These are phyloP conservation scores for Pachydiplax longipennis DNA, from an alignment of 2,888 invertebrate genomes.

Conservation along the genomic window DNA sequence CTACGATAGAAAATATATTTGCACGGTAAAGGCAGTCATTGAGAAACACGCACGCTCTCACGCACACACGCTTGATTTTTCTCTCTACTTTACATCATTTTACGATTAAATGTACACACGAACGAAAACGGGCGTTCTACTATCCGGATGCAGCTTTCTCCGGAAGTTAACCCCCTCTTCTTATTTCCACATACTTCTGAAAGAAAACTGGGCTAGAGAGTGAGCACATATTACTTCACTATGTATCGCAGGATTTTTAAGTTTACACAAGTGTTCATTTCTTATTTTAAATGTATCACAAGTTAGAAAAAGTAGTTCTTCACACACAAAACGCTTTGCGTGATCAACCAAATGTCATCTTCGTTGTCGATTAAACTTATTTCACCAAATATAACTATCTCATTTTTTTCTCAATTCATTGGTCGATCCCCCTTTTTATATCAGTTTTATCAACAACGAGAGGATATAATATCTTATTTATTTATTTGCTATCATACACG, in stretches of 20 bases:
- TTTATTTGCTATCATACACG: constrained; percentile 44
- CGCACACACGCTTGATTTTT: neutral
- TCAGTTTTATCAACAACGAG: constrained; percentile 7
- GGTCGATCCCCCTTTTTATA: constrained; percentile 19
- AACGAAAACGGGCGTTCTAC: neutral
- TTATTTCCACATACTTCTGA: constrained; percentile 2
- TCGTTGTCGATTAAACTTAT: neutral
- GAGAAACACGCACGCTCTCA: neutral
- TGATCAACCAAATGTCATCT: constrained; percentile 18
- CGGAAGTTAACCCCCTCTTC: neutral
- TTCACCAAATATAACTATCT: constrained; percentile 24
- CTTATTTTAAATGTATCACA: constrained; percentile 6
- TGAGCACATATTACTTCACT: constrained; percentile 30
- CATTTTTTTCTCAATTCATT: constrained; percentile 22
- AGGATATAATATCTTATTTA: constrained; percentile 32
- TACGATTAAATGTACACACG: neutral
- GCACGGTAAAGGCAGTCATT: neutral
- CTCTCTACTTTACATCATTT: constrained; percentile 9
- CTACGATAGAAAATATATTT: constrained; percentile 41
- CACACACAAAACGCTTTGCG: constrained; percentile 24
- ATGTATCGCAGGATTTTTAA: constrained; percentile 22
- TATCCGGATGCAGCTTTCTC: neutral
- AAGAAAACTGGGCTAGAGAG: constrained; percentile 41
- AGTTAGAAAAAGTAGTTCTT: constrained; percentile 38
- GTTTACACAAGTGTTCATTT: constrained; percentile 17